Conservation (phyloP, 2,113 vertebrate species). For the Upupa epops region DNA sequence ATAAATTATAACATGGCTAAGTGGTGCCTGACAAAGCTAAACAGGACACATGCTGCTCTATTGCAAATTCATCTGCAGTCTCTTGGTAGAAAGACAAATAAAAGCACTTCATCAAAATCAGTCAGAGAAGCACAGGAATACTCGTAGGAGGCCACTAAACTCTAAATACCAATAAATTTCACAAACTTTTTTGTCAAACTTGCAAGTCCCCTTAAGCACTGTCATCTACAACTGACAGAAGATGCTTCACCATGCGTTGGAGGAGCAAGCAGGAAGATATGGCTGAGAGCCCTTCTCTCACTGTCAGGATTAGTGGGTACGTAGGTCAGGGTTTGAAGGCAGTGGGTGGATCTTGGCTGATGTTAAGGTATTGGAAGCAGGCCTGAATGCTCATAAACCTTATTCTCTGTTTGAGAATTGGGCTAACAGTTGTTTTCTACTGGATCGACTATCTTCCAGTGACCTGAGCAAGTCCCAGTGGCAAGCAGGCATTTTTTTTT, state of each 20-base stretch:
- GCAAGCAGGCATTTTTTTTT: neutral
- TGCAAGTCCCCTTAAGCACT: conserved; percentile 75
- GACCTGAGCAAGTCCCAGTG: neutral
- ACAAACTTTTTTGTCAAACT: conserved; percentile 81
- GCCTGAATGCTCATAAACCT: neutral
- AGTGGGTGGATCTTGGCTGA: neutral
- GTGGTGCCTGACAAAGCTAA: conserved; percentile 85
- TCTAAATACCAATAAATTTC: conserved; percentile 86
- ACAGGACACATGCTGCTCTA: conserved; percentile 80
- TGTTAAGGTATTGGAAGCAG: neutral
- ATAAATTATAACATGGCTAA: conserved; percentile 87
- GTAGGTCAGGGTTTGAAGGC: neutral
- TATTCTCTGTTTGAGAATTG: neutral
- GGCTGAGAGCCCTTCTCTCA: neutral
- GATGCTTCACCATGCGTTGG: conserved; percentile 20
- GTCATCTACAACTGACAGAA: conserved; percentile 64
- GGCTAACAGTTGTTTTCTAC: neutral
- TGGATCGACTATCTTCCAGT: neutral
- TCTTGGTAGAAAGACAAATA: conserved; percentile 83
- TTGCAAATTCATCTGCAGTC: conserved; percentile 83
- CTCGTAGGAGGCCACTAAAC: conserved; percentile 81
- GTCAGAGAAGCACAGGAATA: conserved; percentile 80
- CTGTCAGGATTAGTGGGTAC: accelerated
- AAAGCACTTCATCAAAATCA: conserved; percentile 88
- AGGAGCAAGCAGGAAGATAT: neutral